These are phyloP conservation scores for Drosophila greeni DNA, from an alignment of 2,888 invertebrate species.

Conservation along the genomic window DNA sequence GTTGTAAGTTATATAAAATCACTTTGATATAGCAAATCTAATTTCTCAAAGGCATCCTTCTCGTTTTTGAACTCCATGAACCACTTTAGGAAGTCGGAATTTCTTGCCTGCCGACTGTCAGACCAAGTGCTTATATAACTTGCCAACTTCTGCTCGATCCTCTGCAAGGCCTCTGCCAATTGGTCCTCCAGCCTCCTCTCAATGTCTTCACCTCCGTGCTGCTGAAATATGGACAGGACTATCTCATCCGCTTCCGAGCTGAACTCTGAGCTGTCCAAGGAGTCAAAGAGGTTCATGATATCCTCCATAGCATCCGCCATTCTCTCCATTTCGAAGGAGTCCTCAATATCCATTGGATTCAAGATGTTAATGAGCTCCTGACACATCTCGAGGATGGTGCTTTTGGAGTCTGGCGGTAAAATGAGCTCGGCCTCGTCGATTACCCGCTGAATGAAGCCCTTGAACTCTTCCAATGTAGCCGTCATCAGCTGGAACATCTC, in stretches of 20 bases:
- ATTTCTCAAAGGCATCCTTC: conserved; percentile 40
- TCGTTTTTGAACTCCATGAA: conserved; percentile 32
- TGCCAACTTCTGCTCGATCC: conserved; percentile 17
- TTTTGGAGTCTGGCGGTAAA: conserved; percentile 14
- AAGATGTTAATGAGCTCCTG: conserved; percentile 8
- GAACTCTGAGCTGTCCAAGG: background rate
- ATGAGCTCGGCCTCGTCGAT: conserved; percentile 37
- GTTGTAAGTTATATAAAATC: background rate
- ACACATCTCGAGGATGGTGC: background rate
- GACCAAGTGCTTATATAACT: conserved; percentile 32
- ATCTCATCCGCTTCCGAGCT: conserved; percentile 20
- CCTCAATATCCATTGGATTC: conserved; percentile 4
- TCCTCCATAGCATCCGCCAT: background rate
- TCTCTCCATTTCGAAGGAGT: conserved; percentile 3
- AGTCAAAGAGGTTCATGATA: background rate
- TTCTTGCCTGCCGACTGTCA: conserved; percentile 1
- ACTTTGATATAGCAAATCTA: conserved; percentile 22
- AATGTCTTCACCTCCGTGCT: conserved; percentile 15
- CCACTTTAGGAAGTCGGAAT: conserved; percentile 26
- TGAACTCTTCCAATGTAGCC: conserved; percentile 19
- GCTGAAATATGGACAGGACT: background rate
- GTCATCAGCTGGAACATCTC: conserved; percentile 36
- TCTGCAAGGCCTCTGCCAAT: background rate
- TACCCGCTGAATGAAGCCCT: conserved; percentile 37
- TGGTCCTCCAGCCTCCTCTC: conserved; percentile 16